Evolutionary conservation across 2,113 vertebrate genomes (phyloP), one percentile per base, ranked within the genome.

Genomic region (Myiozetetes cayanensis): DNA sequence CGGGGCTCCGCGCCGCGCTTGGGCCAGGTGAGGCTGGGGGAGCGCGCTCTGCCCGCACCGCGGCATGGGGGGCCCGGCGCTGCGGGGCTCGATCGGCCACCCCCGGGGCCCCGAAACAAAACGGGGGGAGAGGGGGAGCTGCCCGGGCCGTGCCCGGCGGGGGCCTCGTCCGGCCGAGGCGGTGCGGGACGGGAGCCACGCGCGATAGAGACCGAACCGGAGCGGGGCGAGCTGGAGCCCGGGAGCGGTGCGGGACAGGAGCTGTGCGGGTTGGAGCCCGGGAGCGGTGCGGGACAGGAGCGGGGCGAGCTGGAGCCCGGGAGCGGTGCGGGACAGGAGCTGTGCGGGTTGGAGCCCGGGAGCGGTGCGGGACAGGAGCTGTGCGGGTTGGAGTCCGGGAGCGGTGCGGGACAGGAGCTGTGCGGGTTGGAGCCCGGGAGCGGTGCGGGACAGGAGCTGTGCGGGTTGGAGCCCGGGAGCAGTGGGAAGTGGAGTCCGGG

Each of bases 21-120:
- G 31, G 86, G 80, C 76, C 25, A 96, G 93, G 93, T 96, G 74
- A 94, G 91, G 56, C 23, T 49, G 4, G 62, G 81, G 49, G 27
- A 41, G 37, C 58, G 66, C 50, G 67, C 39, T 56, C 49, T 4
- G 8, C 16, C 28, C n/a, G 33, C 59, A 8, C 77, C 18, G 53
- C 31, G 44, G 31, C 31, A 28, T 33, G 46, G 46, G 10, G 30
- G 25, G 9, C 8, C 65, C 52, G 5, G 75, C 43, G n/a, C 47
- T 9, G 75, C 41, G 14, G 22, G 22, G 52, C 41, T 16, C 19
- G 18, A 35, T 35, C 72, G 66, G 55, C 27, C 28, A 74, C 39
- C 46, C 71, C 53, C n/a, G 62, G 28, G n/a, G 8, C 14, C 62
- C 3, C 39, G 17, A 31, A 30, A 52, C 77, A 28, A 24, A 68